Evolutionary conservation across 2,113 vertebrate genomes (phyloP).

Genomic region (Pluvianellus socialis): DNA sequence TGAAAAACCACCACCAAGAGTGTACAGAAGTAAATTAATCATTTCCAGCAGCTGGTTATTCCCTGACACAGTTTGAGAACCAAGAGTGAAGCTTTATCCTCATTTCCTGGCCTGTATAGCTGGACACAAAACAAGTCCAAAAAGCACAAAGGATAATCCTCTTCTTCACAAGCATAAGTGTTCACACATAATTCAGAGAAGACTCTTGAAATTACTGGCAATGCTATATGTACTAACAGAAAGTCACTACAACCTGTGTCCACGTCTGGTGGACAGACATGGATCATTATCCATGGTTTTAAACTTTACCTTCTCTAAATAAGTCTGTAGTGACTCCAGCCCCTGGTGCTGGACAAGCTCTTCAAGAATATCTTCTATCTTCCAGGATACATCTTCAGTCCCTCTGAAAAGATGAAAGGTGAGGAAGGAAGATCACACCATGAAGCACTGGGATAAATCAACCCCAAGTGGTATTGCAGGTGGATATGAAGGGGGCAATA

Average conservation of each 20-base stretch:
- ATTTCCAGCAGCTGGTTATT: not conserved
- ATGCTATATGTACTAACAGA: not conserved
- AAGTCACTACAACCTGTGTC: not conserved
- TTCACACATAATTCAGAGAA: not conserved
- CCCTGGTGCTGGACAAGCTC: constrained; percentile 57
- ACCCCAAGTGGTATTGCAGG: not conserved
- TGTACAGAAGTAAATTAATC: not conserved
- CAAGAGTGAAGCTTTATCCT: not conserved
- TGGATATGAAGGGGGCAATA: not conserved
- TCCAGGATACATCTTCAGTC: constrained; percentile 20
- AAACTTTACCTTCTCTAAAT: constrained; percentile 70
- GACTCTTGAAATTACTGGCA: not conserved
- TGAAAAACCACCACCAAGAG: not conserved
- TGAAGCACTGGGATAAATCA: not conserved
- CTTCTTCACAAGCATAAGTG: not conserved
- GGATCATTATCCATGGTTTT: not conserved
- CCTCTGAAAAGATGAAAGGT: not conserved
- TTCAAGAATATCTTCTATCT: constrained; percentile 58
- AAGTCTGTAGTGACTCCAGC: constrained; percentile 13
- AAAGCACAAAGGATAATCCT: not conserved
- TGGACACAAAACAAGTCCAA: not conserved
- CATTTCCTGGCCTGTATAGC: not conserved
- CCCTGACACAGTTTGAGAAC: not conserved
- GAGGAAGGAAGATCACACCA: not conserved
- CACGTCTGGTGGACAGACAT: accelerated